Percentiles rank a stretch among this genome's conserved stretches.
Evolutionary conservation across 2,888 invertebrate species (phyloP).

Genomic region (Sinopyrophorus schimmeli): DNA sequence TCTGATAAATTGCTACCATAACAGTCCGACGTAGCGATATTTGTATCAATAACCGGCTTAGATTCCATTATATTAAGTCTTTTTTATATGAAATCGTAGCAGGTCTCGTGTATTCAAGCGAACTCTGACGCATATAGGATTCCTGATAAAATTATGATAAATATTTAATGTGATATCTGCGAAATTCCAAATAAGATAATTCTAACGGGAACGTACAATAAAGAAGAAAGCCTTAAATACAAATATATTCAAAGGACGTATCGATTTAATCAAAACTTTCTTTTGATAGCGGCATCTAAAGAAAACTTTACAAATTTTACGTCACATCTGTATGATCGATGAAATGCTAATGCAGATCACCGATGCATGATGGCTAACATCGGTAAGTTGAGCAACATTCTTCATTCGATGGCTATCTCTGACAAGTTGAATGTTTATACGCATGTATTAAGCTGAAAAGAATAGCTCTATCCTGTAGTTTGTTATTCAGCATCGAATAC

Average conservation of each 20-base stretch:
- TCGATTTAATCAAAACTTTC: conserved; percentile 9
- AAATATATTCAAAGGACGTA: no score
- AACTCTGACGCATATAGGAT: conserved; percentile 2
- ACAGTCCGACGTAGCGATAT: conserved; percentile 37
- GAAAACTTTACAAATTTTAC: conserved; percentile 23
- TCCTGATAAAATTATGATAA: no score
- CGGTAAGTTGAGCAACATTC: conserved; percentile 25
- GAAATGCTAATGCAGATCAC: conserved; percentile 27
- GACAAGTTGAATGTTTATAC: conserved; percentile 28
- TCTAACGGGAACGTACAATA: no score
- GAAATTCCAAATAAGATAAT: no score
- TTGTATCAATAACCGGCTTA: conserved; percentile 41
- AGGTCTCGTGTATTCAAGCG: no score
- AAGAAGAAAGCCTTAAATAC: no score
- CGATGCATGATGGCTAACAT: conserved; percentile 25
- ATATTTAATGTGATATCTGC: no score
- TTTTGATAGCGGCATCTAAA: conserved; percentile 11
- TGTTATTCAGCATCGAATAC: conserved; percentile 22
- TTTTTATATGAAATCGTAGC: conserved; percentile 21
- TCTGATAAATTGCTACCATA: conserved; percentile 38
- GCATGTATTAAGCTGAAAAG: conserved; percentile 26
- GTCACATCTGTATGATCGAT: conserved; percentile 26
- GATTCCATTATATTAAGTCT: conserved; percentile 32
- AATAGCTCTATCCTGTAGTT: conserved; percentile 22
- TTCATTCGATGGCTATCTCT: conserved; percentile 27